Conservation (phyloP, 2,888 invertebrate species). For the Cyaniris semiargus region DNA sequence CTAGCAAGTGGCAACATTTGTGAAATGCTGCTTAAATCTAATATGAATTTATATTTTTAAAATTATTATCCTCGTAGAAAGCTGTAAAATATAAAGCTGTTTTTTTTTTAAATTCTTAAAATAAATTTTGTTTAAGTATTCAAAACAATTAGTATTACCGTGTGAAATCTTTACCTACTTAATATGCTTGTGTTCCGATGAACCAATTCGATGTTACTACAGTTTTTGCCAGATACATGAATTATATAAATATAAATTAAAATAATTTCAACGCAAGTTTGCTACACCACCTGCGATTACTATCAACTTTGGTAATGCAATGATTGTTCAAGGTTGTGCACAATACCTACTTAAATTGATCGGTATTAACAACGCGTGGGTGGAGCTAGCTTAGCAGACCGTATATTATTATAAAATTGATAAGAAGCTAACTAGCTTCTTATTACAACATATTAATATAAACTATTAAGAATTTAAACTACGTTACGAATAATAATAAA, state of each 20-base stretch:
- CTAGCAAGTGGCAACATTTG: slow-evolving; percentile 29
- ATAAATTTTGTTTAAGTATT: background rate
- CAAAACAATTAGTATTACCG: background rate
- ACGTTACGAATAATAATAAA: no score
- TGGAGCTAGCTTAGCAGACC: background rate
- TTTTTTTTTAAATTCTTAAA: background rate
- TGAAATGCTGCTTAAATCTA: background rate
- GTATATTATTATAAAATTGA: no score
- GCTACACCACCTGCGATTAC: background rate
- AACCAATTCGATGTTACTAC: background rate
- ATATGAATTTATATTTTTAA: background rate
- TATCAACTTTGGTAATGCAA: background rate
- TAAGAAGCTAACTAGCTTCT: no score
- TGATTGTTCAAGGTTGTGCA: background rate
- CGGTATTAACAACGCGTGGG: background rate
- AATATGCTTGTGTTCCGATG: background rate
- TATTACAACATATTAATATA: no score
- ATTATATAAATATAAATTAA: background rate
- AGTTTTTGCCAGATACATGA: background rate
- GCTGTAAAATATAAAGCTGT: background rate
- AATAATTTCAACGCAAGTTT: background rate
- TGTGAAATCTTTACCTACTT: background rate
- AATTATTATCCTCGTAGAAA: background rate
- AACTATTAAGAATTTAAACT: no score
- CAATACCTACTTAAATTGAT: background rate